Conservation (phyloP, 1,140 invertebrate genomes). For the Oncopeltus fasciatus region DNA sequence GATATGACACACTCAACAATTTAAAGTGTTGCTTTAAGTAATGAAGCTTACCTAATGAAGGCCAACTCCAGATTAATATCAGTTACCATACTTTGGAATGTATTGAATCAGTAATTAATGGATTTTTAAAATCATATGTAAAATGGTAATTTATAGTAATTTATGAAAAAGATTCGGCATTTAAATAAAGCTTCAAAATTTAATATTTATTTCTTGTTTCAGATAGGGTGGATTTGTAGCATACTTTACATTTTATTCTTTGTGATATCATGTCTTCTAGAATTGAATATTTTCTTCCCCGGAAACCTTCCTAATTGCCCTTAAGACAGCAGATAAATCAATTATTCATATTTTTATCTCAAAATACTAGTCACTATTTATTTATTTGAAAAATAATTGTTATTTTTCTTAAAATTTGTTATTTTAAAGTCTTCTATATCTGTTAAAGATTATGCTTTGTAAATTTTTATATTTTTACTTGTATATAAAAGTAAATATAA, state of each 20-base stretch:
- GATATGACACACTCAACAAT: too few species aligned
- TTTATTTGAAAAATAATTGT: neutral
- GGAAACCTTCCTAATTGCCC: constrained; percentile 16
- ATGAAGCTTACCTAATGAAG: too few species aligned
- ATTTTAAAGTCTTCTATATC: neutral
- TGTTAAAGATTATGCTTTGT: neutral
- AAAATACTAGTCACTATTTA: neutral
- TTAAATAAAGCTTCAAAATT: too few species aligned
- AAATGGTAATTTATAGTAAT: too few species aligned
- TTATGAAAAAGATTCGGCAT: too few species aligned
- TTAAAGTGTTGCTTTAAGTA: too few species aligned
- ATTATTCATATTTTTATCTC: too few species aligned
- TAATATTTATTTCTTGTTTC: constrained; percentile 13
- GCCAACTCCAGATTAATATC: too few species aligned
- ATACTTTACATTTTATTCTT: constrained; percentile 27
- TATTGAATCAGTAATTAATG: too few species aligned
- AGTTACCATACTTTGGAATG: too few species aligned
- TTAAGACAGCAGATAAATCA: neutral
- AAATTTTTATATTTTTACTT: neutral
- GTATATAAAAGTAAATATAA: neutral
- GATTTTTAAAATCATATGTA: too few species aligned
- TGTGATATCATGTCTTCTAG: constrained; percentile 25
- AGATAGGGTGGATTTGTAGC: constrained; percentile 16
- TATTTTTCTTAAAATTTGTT: neutral
- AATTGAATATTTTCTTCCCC: constrained; percentile 17